Conservation (phyloP, 2,797 vertebrate species). For the Rhabdomys pumilio region DNA sequence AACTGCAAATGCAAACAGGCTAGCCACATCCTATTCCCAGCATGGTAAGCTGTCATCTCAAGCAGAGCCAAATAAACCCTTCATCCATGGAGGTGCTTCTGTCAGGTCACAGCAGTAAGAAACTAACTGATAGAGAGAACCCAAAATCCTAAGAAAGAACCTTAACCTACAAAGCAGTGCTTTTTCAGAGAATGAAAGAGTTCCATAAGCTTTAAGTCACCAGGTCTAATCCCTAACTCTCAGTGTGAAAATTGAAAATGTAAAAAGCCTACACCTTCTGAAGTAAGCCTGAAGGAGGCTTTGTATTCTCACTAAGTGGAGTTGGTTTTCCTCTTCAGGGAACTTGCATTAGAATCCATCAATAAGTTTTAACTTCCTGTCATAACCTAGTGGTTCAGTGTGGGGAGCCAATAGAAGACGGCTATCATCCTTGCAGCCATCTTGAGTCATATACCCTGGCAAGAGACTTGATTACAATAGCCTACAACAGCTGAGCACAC, state of each 20-base stretch:
- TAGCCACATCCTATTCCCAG: neutral
- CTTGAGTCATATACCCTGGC: too few relatives aligned
- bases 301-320: neutral
- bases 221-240: too few relatives aligned
- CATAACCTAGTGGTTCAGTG: neutral
- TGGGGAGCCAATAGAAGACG: too few relatives aligned
- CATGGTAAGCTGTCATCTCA: neutral
- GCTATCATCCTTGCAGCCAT: too few relatives aligned
- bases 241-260: neutral
- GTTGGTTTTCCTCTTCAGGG: neutral
- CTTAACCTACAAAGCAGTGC: neutral
- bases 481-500: too few relatives aligned
- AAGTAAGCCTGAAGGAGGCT: neutral
- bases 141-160: accelerated
- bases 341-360: neutral
- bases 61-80: too few relatives aligned
- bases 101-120: neutral
- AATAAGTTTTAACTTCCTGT: neutral
- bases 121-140: neutral
- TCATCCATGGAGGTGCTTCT: neutral
- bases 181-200: neutral
- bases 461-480: too few relatives aligned
- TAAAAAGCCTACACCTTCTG: too few relatives aligned
- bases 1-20: neutral
- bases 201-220: neutral